Base-by-base conservation (phyloP, 2,888 invertebrate species). In the Zaprionus bogoriensis region DNA sequence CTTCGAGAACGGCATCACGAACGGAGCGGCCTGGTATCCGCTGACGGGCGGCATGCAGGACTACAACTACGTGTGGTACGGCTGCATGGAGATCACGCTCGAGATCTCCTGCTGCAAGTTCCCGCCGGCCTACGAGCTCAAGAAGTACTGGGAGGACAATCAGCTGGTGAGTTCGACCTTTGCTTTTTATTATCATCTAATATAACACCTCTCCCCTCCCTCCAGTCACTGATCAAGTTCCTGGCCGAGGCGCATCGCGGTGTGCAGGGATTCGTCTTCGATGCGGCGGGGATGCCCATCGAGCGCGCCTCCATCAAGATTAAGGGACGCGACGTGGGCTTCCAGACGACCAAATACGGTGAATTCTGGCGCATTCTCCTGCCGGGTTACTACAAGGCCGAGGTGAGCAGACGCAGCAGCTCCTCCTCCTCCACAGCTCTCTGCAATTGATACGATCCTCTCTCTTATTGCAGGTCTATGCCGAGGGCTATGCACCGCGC, bases 71-170 rank as follows among this genome's bases (percentile, higher is more conserved):
- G 93, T 97, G 10, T 95, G 95, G 95, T 96, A 95, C 86, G 98
- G 98, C 10, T 97, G 97, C 89, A 96, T 98, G 96, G 98, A 98
- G 91, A 93, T 98, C n/a, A 98, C 98, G 0, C 91, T 98, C 41
- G 98, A 98, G 91, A 94, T 98, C 55, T 96, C 97, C 0, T 98
- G 98, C 91, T 98, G 98, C 92, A 98, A 98, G 92, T 98, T 94
- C 90, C 98, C 98, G 2, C 94, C 94, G 0, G 94, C 95, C 0
- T 93, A 94, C 62, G 95, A 97, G 87, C 91, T 98, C 44, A 93
- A 94, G 19, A 94, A 94, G 75, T 96, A 96, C 90, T 98, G 98
- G 98, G 93, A 94, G 68, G 96, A 97, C 76, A 98, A 98, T 91
- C 95, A 94, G 91, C 93, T 95, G 92, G 96, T 96, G 89, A 90